Base-by-base conservation (phyloP, 2,113 vertebrate genomes). In the Erythrolamprus reginae region DNA sequence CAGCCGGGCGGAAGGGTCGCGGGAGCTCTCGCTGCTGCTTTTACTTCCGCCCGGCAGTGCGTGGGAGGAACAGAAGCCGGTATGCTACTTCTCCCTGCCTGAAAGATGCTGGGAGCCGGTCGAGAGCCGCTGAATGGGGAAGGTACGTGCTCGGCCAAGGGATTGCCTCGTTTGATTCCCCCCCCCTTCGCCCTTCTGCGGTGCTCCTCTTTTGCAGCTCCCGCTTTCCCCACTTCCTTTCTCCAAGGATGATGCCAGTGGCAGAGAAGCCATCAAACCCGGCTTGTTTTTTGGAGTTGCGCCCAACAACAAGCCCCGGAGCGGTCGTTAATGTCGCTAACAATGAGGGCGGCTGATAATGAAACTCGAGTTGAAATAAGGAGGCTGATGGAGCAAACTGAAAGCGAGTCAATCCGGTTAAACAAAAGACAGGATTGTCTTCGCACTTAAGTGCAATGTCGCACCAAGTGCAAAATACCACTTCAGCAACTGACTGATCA, bases 101-200 rank as follows among this genome's bases (percentile, higher is more conserved):
- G 33, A 7, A 85, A 65, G 3, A 12, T 48, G 91, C 88, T 61
- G 85, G 38, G 83, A 53, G 89, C 17, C 21, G 21, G 82, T 0
- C 58, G 61, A 51, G 86, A 94, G 47, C 89, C 38, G 1, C 53
- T 38, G 4, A 33, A 5, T 4, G 45, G 89, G 86, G 77, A 92
- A 95, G 95, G 94, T 96, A 92, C 10, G 95, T 95, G 85, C 2
- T 21, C 12, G 9, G 52, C 70, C 70, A 28, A 53, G 24, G 42
- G 24, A 1, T 9, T 56, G 50, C 10, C 45, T n/a, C 26, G 26
- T 26, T 42, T 33, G 56, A 2, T 56, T 21, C 24, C 17, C n/a
- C n/a, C n/a, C n/a, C n/a, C n/a, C n/a, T 51, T 45, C 26, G 65
- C 28, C 51, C 12, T 84, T 28, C 33, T 42, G 7, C 23, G 19